Conservation (phyloP, 2,113 vertebrate genomes). For the Rhinolophus sinicus region DNA sequence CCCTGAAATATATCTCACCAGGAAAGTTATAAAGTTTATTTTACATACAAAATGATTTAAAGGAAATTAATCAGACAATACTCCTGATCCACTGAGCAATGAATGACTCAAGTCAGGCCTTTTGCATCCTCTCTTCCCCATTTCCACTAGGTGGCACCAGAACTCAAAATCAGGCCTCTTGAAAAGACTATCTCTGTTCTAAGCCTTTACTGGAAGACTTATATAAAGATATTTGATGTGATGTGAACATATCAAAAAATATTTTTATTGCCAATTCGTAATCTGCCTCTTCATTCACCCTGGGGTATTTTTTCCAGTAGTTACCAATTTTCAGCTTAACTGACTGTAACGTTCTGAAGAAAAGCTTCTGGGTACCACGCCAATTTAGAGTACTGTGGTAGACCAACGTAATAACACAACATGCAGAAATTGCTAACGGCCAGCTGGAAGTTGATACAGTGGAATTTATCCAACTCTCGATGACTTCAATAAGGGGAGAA, state of each 20-base stretch:
- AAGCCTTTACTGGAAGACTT: background rate
- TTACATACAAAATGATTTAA: background rate
- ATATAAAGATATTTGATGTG: background rate
- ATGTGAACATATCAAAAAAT: background rate
- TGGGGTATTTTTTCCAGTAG: background rate
- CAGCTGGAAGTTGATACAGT: slow-evolving; percentile 29
- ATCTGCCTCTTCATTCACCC: background rate
- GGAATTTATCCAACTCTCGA: slow-evolving; percentile 20
- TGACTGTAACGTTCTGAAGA: background rate
- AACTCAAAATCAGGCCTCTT: slow-evolving; percentile 61
- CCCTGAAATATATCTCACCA: background rate
- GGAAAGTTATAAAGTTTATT: background rate
- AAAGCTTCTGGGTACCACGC: background rate
- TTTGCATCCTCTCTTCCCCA: background rate
- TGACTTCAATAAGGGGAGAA: background rate
- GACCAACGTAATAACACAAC: background rate
- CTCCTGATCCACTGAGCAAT: background rate
- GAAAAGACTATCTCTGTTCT: background rate
- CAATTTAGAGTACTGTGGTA: background rate
- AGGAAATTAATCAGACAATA: background rate
- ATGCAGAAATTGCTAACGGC: background rate
- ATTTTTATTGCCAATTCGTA: background rate
- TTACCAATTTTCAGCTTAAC: slow-evolving; percentile 46
- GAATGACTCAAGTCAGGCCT: background rate
- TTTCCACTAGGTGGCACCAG: slow-evolving; percentile 74